Conservation (phyloP, 2,888 invertebrate species). For the Abrostola tripartita region DNA sequence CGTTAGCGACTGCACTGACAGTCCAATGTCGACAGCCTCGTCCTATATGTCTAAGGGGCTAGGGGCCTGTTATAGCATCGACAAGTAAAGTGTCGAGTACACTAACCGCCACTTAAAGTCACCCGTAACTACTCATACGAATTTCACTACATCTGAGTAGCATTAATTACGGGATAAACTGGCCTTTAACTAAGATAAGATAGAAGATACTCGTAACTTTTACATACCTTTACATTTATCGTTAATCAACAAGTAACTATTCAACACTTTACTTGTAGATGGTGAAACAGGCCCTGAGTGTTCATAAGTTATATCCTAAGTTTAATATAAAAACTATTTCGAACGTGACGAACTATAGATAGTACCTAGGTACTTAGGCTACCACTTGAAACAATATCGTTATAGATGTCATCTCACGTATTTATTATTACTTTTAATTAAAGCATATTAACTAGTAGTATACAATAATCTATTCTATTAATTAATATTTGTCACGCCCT, state of each 20-base stretch:
- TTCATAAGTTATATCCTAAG: conserved; percentile 12
- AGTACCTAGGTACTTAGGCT: conserved; percentile 9
- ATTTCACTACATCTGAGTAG: no score
- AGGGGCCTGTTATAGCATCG: no score
- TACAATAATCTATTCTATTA: conserved; percentile 27
- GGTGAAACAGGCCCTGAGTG: no score
- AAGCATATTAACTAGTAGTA: conserved; percentile 42
- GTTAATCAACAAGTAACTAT: no score
- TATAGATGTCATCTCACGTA: conserved; percentile 1
- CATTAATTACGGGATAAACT: no score
- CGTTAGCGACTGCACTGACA: not conserved
- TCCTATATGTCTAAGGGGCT: conserved; percentile 18
- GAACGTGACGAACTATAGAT: conserved; percentile 5
- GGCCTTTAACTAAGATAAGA: no score
- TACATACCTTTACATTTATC: no score
- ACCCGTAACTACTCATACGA: no score
- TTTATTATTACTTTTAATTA: conserved; percentile 26
- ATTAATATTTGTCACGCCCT: not conserved
- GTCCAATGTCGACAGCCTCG: conserved; percentile 16
- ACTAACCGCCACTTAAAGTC: no score
- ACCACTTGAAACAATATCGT: conserved; percentile 12
- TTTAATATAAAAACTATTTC: conserved; percentile 29
- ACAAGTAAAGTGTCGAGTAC: no score
- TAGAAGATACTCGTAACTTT: no score
- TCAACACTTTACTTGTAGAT: no score